phyloP scores from a whole-genome alignment of 2,797 vertebrate species.

The Enteromius fasciolatus region DNA sequence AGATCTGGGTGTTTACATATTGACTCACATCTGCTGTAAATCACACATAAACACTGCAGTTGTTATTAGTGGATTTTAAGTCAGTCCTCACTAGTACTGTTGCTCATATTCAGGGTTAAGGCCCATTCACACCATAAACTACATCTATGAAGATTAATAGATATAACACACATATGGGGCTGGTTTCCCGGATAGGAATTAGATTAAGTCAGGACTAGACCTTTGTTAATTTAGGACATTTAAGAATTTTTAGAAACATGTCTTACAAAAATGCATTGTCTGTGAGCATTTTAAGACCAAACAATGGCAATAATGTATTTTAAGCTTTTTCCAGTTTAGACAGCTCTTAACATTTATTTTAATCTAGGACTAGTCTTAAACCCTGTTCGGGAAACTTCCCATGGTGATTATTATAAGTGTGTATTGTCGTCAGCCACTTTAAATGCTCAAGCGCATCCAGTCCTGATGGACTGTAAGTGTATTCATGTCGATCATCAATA shows the following conservation, averaged over 20 bases:
- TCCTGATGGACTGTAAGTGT: not conserved
- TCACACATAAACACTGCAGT: not conserved
- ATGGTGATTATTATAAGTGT: not conserved
- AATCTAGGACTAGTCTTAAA: no score
- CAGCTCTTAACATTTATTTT: no score
- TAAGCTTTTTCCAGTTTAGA: no score
- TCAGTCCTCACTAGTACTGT: not conserved
- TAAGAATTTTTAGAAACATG: no score
- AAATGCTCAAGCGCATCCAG: not conserved
- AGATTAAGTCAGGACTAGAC: no score
- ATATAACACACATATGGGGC: not conserved
- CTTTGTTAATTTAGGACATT: no score
- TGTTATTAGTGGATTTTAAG: not conserved
- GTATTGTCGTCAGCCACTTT: not conserved
- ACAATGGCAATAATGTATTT: no score
- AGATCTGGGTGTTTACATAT: conserved; percentile 13
- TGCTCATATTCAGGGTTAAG: conserved; percentile 1
- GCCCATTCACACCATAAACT: not conserved
- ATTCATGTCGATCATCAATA: not conserved
- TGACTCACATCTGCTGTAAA: conserved; percentile 13
- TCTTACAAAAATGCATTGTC: no score
- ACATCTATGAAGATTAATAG: not conserved
- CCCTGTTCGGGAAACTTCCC: no score
- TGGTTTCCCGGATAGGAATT: no score
- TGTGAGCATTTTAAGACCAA: no score